phyloP scores from a whole-genome alignment of 2,888 invertebrate species.

The Oscheius onirici region DNA sequence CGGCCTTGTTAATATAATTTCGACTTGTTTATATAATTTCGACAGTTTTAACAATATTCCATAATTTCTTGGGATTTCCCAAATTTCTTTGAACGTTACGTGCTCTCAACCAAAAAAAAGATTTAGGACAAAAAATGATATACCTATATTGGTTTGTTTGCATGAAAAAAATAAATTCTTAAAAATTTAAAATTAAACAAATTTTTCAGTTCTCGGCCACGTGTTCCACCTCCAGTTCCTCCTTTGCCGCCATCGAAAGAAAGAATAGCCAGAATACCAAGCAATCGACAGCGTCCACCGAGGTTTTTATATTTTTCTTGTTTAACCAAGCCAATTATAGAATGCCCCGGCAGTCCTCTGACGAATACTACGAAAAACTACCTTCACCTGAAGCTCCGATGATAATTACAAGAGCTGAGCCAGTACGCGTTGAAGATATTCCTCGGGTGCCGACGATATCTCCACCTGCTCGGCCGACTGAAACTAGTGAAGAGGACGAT shows the following conservation, averaged over 20 bases:
- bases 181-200: no score
- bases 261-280: conserved; percentile 19
- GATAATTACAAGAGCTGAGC: conserved; percentile 18
- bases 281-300: conserved; percentile 11
- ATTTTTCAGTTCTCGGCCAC: conserved; percentile 18
- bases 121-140: no score
- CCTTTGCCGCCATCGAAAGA: conserved; percentile 28
- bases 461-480: conserved; percentile 34
- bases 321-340: background rate
- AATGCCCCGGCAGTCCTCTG: conserved; percentile 15
- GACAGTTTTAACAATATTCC: no score
- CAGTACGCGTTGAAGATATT: conserved; percentile 22
- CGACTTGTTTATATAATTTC: no score
- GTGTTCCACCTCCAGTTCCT: conserved; percentile 32
- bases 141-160: no score
- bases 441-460: conserved; percentile 44
- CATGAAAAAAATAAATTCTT: no score
- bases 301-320: background rate
- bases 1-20: no score
- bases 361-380: conserved; percentile 26
- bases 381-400: conserved; percentile 20
- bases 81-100: no score
- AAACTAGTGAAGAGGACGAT: conserved; percentile 28
- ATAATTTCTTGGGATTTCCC: no score
- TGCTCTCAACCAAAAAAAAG: no score